These are phyloP conservation scores for Exephanes ischioxanthus DNA, from an alignment of 2,888 invertebrate species.

Conservation along the genomic window DNA sequence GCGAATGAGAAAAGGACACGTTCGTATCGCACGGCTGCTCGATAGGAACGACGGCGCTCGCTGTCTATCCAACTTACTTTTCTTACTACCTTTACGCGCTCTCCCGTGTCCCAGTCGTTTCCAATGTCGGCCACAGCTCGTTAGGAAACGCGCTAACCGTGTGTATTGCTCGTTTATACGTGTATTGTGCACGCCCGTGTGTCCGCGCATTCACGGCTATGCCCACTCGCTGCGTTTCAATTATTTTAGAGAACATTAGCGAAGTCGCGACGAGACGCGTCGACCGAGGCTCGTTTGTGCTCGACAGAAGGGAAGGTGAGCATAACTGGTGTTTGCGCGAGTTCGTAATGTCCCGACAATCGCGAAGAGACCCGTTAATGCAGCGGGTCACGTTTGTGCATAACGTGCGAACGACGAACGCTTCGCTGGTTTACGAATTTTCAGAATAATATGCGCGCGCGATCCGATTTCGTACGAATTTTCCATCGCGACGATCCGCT, in stretches of 20 bases:
- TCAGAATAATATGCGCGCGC: slow-evolving; percentile 12
- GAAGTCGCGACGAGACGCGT: slow-evolving; percentile 64
- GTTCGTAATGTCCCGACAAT: slow-evolving; percentile 65
- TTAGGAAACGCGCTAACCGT: slow-evolving; percentile 73
- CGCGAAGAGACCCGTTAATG: slow-evolving; percentile 65
- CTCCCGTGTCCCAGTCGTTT: slow-evolving; percentile 70
- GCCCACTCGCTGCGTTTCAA: slow-evolving; percentile 73
- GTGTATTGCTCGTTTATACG: slow-evolving; percentile 13
- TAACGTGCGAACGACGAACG: slow-evolving; percentile 60
- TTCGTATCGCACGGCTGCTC: slow-evolving; percentile 40
- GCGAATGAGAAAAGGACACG: slow-evolving; percentile 21
- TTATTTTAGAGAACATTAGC: slow-evolving; percentile 75
- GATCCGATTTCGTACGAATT: slow-evolving; percentile 11
- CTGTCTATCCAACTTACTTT: slow-evolving; percentile 59
- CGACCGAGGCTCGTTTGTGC: slow-evolving; percentile 61
- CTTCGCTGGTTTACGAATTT: slow-evolving; percentile 10
- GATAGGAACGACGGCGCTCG: slow-evolving; percentile 32
- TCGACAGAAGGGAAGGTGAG: neutral
- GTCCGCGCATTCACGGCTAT: slow-evolving; percentile 17
- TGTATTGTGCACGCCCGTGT: neutral
- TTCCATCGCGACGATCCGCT: neutral
- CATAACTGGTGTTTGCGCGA: slow-evolving; percentile 41
- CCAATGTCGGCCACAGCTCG: slow-evolving; percentile 70
- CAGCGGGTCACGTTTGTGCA: slow-evolving; percentile 57
- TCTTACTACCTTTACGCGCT: slow-evolving; percentile 64